Percentiles rank a stretch among this genome's conserved stretches.
These are phyloP conservation scores for Grus americana DNA, from an alignment of 2,113 vertebrate species.

Conservation along the genomic window DNA sequence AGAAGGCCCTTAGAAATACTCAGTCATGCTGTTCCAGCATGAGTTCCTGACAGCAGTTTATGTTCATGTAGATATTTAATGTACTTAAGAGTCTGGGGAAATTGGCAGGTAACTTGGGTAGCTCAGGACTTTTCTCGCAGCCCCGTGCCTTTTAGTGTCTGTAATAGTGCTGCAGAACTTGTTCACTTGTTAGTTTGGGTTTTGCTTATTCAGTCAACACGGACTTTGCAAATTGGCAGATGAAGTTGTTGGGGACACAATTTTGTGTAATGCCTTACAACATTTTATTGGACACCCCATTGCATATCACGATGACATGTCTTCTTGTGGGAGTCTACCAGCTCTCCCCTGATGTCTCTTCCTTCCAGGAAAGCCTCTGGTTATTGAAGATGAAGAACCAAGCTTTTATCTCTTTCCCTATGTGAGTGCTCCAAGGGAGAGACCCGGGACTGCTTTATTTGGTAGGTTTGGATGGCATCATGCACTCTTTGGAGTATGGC, in stretches of 20 bases:
- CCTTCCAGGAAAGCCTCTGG: background rate
- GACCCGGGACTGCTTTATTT: background rate
- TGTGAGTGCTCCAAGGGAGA: background rate
- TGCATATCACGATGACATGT: background rate
- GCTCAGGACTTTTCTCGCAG: background rate
- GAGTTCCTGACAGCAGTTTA: background rate
- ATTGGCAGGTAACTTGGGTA: background rate
- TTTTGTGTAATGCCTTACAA: background rate
- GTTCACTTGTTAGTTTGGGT: background rate
- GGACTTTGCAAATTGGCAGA: background rate
- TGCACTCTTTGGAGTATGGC: accelerated
- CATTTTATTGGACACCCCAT: background rate
- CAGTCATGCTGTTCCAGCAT: background rate
- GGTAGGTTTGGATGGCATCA: background rate
- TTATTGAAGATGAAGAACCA: background rate
- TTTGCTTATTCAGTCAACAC: background rate
- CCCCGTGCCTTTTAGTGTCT: background rate
- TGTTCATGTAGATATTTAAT: background rate
- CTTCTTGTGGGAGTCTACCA: background rate
- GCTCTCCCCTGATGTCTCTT: background rate
- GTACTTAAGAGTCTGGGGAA: background rate
- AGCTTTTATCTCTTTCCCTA: background rate
- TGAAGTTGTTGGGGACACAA: background rate
- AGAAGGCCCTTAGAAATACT: background rate
- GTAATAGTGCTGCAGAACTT: background rate